Evolutionary conservation across 2,113 vertebrate genomes (phyloP).

Genomic region (Coturnix japonica): DNA sequence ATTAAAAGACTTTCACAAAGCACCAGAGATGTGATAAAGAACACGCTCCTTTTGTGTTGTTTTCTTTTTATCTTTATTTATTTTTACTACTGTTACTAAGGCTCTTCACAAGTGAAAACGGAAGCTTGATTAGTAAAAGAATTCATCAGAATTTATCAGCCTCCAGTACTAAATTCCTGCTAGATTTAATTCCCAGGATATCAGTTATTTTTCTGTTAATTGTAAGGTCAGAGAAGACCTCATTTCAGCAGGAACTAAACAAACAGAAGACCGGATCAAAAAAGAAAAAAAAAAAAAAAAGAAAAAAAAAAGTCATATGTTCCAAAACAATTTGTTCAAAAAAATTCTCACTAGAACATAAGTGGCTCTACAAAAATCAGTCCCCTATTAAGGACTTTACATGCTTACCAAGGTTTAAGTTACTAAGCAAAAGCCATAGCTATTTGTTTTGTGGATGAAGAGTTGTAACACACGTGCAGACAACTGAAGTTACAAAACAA

Average conservation of each 20-base stretch:
- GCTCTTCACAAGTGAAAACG: not conserved
- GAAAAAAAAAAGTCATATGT: not conserved
- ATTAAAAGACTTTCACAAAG: not conserved
- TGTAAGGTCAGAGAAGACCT: conserved; percentile 18
- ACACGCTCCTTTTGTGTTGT: not conserved
- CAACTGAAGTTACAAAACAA: not conserved
- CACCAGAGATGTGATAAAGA: not conserved
- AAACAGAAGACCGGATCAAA: conserved; percentile 48
- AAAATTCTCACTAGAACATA: conserved; percentile 14
- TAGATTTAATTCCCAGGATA: not conserved
- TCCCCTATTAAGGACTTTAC: conserved; percentile 33
- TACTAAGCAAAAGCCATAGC: conserved; percentile 30
- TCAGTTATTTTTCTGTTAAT: conserved; percentile 37
- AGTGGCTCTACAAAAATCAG: conserved; percentile 38
- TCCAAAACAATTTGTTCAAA: conserved; percentile 36
- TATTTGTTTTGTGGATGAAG: not conserved
- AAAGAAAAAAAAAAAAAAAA: not conserved
- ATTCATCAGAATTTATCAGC: not conserved
- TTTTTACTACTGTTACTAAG: not conserved
- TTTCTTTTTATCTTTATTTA: rapidly evolving
- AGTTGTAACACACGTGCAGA: not conserved
- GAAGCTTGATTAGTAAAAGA: not conserved
- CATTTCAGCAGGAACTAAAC: conserved; percentile 34
- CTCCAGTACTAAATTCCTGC: not conserved
- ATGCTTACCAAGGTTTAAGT: conserved; percentile 21